Evolutionary conservation across 2,888 invertebrate genomes (phyloP).

Genomic region (Aleiodes leptofemur): DNA sequence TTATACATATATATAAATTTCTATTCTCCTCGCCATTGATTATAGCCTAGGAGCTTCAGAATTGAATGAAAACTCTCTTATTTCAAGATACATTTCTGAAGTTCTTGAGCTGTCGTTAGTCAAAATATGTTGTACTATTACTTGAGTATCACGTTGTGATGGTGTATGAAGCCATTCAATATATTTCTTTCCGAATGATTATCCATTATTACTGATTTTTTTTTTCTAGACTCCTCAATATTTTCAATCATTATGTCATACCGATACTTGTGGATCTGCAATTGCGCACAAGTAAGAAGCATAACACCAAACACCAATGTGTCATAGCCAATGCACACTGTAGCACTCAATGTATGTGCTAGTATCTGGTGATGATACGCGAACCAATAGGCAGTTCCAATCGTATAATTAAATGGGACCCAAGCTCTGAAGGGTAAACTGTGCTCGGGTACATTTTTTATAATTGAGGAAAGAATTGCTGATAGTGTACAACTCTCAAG

Average conservation of each 20-base stretch:
- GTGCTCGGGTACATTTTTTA: not conserved
- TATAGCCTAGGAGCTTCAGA: no score
- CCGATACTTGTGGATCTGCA: not conserved
- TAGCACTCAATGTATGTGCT: not conserved
- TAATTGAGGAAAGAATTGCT: not conserved
- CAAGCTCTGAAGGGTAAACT: not conserved
- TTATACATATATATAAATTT: no score
- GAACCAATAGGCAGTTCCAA: not conserved
- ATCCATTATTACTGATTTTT: not conserved
- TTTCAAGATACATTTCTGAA: no score
- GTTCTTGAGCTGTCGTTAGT: no score
- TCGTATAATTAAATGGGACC: not conserved
- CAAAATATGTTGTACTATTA: no score
- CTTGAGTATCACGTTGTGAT: no score
- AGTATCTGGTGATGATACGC: not conserved
- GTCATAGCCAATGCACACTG: conserved; percentile 19
- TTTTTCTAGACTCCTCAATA: not conserved
- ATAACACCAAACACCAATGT: conserved; percentile 18
- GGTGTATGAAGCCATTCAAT: no score
- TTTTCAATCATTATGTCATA: not conserved
- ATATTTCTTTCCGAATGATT: no score
- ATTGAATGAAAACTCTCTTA: no score
- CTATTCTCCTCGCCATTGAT: no score
- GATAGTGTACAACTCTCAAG: not conserved
- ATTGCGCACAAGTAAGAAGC: not conserved